Conservation (phyloP, 2,797 vertebrate genomes). For the Oreortyx pictus region DNA sequence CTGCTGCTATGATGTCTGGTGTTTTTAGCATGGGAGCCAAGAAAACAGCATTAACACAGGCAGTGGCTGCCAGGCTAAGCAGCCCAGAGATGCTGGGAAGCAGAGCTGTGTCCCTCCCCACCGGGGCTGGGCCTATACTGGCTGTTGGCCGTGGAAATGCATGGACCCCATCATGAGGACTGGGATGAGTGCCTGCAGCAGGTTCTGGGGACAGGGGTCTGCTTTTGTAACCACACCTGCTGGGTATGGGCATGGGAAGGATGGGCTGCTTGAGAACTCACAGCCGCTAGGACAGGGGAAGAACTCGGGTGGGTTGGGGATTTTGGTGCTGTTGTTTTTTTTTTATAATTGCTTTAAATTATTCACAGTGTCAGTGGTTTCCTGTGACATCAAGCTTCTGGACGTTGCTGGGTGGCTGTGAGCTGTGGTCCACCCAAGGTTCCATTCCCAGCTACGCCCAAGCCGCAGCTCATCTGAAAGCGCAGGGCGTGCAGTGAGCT, state of each 20-base stretch:
- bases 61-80: slow-evolving; percentile 49
- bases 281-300: neutral
- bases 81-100: slow-evolving; percentile 47
- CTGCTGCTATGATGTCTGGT: slow-evolving; percentile 46
- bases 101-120: neutral
- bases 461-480: slow-evolving; percentile 32
- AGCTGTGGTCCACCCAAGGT: slow-evolving; percentile 36
- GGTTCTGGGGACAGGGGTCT: neutral
- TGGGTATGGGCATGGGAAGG: neutral
- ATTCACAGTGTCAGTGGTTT: slow-evolving; percentile 59
- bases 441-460: slow-evolving; percentile 46
- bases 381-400: slow-evolving; percentile 68
- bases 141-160: fast-evolving
- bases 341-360: slow-evolving; percentile 40
- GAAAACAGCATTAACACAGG: slow-evolving; percentile 51
- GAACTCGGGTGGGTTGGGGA: neutral
- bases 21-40: slow-evolving; percentile 38
- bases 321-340: neutral
- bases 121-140: neutral
- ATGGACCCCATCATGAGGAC: neutral
- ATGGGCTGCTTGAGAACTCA: neutral
- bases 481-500: neutral
- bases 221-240: neutral
- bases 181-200: fast-evolving
- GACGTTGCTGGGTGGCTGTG: slow-evolving; percentile 29